Base-by-base conservation (phyloP, 2,797 vertebrate species). In the Okamejei kenojei region DNA sequence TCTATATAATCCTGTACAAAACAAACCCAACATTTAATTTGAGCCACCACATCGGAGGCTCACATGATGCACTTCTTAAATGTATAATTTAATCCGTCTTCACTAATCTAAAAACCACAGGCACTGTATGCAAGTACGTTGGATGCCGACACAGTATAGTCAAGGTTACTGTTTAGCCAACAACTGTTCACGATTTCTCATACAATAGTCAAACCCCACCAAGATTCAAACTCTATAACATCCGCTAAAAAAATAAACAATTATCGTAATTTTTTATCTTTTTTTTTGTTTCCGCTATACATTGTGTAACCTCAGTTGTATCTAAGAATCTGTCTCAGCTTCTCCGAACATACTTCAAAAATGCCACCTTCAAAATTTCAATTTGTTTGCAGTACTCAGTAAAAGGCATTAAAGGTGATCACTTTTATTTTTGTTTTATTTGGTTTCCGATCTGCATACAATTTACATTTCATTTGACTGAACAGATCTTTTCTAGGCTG, bases 401-500 rank as follows among this genome's bases (percentile, higher is more conserved):
- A 95, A 96, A 99, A 99, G 99, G 99, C 99, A 99, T 98, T 98
- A 97, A 88, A 94, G 99, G 99, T 99, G 98, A 99, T 98, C 97
- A 95, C 94, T 96, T 95, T 76, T 93, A 54, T 81, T 96, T 95
- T 96, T 96, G 94, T 71, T 35, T 74, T 97, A 98, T 99, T 99
- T 99, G 98, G 98, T 99, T 74, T 91, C 68, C 74, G 90, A 68
- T 91, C 97, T 97, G 95, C 95, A 96, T 97, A 98, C 95, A 96
- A 97, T 96, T 93, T 92, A 29, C 35, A 93, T 94, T 95, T 94
- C 93, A 96, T 95, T 95, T 96, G 96, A 95, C 96, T 95, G 96
- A 84, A 96, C 95, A 96, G 96, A 96, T 96, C 97, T 98, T 98
- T 97, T 97, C 97, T 97, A 98, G 98, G 98, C 97, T 98, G 97